Conservation (phyloP, 2,888 invertebrate species). For the Zonitis immaculata region DNA sequence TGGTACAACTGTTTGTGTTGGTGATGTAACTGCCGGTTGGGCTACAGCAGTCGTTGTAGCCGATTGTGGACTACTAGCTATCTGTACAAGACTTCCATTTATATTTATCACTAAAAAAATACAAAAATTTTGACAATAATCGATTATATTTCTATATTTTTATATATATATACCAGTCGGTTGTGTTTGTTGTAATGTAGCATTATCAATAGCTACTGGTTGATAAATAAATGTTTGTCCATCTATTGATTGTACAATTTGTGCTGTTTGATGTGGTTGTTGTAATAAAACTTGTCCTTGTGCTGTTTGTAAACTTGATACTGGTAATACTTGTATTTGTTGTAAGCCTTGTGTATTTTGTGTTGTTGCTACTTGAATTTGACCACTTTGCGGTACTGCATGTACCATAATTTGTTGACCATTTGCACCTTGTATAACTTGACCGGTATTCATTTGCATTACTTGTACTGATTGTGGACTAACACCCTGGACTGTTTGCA, state of each 20-base stretch:
- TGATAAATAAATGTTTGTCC: conserved; percentile 92
- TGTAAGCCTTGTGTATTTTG: conserved; percentile 58
- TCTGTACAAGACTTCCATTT: conserved; percentile 73
- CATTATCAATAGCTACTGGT: conserved; percentile 59
- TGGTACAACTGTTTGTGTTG: conserved; percentile 47
- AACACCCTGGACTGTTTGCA: conserved; percentile 50
- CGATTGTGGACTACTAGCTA: conserved; percentile 49
- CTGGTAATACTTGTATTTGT: conserved; percentile 70
- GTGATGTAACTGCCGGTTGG: conserved; percentile 44
- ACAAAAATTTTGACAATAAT: no score
- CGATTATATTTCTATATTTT: no score
- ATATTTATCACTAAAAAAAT: conserved; percentile 64
- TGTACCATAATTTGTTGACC: conserved; percentile 71
- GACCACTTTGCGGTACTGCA: conserved; percentile 57
- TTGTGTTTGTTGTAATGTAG: conserved; percentile 55
- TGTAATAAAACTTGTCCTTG: conserved; percentile 59
- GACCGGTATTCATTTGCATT: conserved; percentile 55
- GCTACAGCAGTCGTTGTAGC: conserved; percentile 41
- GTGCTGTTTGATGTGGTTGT: conserved; percentile 61
- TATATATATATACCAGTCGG: conserved; percentile 52
- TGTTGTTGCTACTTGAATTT: conserved; percentile 59
- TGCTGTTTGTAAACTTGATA: conserved; percentile 59
- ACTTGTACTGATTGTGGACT: conserved; percentile 61
- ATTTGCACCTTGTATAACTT: conserved; percentile 62
- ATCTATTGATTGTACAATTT: conserved; percentile 85